A percentile compares a stretch with the other conserved stretches of the same genome.
These are phyloP conservation scores for Scortum barcoo DNA, from an alignment of 2,113 vertebrate genomes.

Conservation along the genomic window DNA sequence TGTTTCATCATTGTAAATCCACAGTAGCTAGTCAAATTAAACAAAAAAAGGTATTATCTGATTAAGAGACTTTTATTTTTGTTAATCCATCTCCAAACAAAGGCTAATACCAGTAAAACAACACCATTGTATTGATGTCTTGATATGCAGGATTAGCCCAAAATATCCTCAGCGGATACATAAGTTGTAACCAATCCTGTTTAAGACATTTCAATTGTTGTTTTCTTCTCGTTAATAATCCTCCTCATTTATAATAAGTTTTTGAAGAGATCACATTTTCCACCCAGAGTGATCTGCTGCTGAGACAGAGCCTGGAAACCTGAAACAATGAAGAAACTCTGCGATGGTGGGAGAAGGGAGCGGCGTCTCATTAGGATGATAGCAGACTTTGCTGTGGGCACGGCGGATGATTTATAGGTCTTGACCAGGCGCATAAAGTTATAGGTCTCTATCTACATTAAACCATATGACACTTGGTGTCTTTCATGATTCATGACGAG, in stretches of 20 bases:
- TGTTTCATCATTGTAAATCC: background rate
- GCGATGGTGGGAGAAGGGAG: conserved; percentile 37
- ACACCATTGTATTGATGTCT: background rate
- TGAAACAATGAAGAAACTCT: conserved; percentile 37
- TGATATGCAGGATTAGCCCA: background rate
- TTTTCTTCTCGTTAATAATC: conserved; percentile 15
- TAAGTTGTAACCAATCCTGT: background rate
- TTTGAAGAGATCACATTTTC: background rate
- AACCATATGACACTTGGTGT: conserved; percentile 65
- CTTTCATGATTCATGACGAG: conserved; percentile 71
- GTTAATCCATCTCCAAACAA: conserved; percentile 16
- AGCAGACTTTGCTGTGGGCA: conserved; percentile 46
- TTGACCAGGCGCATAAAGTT: conserved; percentile 64
- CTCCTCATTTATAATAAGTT: background rate
- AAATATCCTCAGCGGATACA: background rate
- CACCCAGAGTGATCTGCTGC: background rate
- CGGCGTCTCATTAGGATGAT: conserved; percentile 61
- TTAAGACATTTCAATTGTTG: background rate
- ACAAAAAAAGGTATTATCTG: background rate
- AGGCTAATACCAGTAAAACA: conserved; percentile 8
- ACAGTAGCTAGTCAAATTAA: background rate
- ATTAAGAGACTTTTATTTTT: background rate
- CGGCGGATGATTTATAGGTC: conserved; percentile 72
- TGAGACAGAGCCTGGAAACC: background rate
- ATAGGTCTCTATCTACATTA: conserved; percentile 73